phyloP scores from a whole-genome alignment of 2,113 vertebrate species.

The Aptenodytes forsteri region DNA sequence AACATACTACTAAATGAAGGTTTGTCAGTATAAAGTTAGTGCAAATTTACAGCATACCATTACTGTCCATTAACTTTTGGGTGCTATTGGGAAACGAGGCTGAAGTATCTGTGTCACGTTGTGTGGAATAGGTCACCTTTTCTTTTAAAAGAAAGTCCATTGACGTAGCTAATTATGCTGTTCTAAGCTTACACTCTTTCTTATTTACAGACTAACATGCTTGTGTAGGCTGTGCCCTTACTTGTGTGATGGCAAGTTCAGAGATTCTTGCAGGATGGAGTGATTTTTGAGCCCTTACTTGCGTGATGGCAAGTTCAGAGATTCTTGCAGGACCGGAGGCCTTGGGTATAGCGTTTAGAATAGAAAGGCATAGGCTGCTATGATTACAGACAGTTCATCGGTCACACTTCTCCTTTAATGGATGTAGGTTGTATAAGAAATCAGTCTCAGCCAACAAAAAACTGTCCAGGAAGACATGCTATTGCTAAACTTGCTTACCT shows the following conservation, averaged over 20 bases:
- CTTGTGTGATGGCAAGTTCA: not conserved
- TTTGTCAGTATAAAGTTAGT: not conserved
- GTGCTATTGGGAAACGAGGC: not conserved
- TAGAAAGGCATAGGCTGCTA: not conserved
- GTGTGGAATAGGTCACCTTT: not conserved
- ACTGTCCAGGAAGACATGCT: not conserved
- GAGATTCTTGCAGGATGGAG: not conserved
- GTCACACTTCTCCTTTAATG: not conserved
- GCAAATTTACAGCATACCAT: not conserved
- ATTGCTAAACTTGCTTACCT: not conserved
- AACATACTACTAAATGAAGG: not conserved
- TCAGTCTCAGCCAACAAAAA: not conserved
- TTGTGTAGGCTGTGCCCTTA: not conserved
- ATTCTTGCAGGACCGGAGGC: not conserved
- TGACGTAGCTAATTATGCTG: not conserved
- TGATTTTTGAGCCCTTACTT: not conserved
- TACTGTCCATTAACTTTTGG: not conserved
- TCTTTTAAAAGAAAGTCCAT: not conserved
- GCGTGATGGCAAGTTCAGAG: not conserved
- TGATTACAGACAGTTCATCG: not conserved
- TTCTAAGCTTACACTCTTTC: not conserved
- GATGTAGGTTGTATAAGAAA: not conserved
- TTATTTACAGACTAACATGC: not conserved
- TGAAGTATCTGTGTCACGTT: not conserved
- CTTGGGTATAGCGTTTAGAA: not conserved